Conservation (phyloP, 2,113 vertebrate species). For the Axis porcinus region DNA sequence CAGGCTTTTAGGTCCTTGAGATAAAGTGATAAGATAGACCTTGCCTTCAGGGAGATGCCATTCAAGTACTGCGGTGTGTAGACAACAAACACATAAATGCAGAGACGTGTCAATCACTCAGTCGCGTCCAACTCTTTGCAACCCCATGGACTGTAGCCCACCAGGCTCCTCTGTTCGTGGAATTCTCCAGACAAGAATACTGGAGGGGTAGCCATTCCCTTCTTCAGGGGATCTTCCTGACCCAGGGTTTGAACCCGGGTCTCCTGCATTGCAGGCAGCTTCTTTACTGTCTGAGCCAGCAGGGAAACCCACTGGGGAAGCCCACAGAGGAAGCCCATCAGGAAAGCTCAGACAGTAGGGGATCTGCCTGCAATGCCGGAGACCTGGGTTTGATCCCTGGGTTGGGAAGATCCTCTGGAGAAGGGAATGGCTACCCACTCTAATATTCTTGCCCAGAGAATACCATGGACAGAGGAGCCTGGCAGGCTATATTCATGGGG, state of each 20-base stretch:
- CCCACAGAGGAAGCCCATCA: background rate
- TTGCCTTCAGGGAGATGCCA: background rate
- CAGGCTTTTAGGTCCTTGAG: background rate
- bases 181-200: background rate
- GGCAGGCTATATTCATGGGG: background rate
- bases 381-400: background rate
- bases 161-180: background rate
- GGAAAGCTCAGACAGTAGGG: background rate
- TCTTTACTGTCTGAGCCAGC: background rate
- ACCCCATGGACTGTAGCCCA: accelerated
- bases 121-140: accelerated
- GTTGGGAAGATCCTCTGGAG: background rate
- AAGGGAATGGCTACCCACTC: background rate
- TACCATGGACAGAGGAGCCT: background rate
- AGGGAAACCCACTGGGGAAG: background rate
- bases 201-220: background rate
- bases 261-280: background rate
- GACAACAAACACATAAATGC: background rate
- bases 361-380: background rate
- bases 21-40: background rate
- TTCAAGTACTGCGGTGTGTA: background rate
- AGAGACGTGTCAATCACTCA: background rate
- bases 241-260: background rate
- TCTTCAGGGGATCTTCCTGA: background rate
- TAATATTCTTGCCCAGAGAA: background rate